phyloP scores from a whole-genome alignment of 2,888 invertebrate species.

The Diogma glabrata region DNA sequence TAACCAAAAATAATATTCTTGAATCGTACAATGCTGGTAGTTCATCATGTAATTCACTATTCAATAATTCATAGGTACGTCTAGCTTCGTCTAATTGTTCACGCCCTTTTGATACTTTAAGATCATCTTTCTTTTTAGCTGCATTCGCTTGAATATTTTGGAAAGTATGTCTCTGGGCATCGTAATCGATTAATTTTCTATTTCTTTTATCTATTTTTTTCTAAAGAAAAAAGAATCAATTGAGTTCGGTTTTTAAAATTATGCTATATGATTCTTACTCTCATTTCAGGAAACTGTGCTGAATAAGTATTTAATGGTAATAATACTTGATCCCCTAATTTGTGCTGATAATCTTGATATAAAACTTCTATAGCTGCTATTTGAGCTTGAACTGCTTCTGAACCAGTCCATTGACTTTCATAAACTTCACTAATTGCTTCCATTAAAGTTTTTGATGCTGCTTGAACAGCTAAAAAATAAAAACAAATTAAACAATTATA shows the following conservation, averaged over 20 bases:
- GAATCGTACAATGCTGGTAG: constrained; percentile 89
- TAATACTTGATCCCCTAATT: constrained; percentile 87
- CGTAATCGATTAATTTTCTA: constrained; percentile 92
- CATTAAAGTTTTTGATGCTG: constrained; percentile 85
- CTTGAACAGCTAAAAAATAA: constrained; percentile 72
- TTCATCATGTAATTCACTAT: constrained; percentile 92
- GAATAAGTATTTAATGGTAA: constrained; percentile 90
- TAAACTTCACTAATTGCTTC: constrained; percentile 91
- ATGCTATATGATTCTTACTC: constrained; percentile 49
- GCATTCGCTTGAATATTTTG: constrained; percentile 81
- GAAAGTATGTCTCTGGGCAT: constrained; percentile 89
- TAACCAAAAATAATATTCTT: constrained; percentile 87
- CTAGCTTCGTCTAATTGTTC: constrained; percentile 87
- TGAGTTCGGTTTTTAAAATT: too few species aligned
- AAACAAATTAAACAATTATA: too few species aligned
- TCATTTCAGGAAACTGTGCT: constrained; percentile 92
- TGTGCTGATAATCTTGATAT: constrained; percentile 94
- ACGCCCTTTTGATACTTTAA: constrained; percentile 69
- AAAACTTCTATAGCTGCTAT: constrained; percentile 87
- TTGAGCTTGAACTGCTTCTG: constrained; percentile 80
- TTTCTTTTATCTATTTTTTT: constrained; percentile 96
- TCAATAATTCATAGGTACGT: constrained; percentile 87
- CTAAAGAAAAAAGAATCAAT: too few species aligned
- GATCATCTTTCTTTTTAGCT: constrained; percentile 81
- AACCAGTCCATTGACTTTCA: constrained; percentile 95